Evolutionary conservation across 2,113 vertebrate species (phyloP).

Genomic region (Pomatorhinus ruficollis): DNA sequence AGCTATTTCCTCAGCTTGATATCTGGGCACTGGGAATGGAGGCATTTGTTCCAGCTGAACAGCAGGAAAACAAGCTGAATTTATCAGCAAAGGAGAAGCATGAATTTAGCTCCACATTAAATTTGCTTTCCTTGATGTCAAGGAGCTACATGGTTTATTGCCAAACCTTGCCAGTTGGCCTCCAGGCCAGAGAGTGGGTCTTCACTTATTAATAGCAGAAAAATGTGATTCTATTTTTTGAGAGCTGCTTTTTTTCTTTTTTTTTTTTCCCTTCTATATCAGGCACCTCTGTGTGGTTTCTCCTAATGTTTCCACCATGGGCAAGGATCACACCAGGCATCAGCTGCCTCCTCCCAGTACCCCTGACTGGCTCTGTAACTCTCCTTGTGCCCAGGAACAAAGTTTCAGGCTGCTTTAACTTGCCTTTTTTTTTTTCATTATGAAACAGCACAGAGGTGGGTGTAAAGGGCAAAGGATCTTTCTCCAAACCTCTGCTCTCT

Average conservation of each 20-base stretch:
- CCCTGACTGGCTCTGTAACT: not conserved
- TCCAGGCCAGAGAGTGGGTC: not conserved
- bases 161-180: not conserved
- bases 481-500: not conserved
- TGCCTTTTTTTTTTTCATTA: not conserved
- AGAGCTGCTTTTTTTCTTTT: not conserved
- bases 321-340: not conserved
- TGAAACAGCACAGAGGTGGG: not conserved
- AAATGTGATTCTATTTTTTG: not conserved
- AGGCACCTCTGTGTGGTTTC: not conserved
- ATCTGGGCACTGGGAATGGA: not conserved
- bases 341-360: not conserved
- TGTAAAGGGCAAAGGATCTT: not conserved
- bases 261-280: rapidly evolving
- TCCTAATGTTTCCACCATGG: not conserved
- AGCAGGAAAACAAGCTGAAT: slow-evolving; percentile 12
- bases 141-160: not conserved
- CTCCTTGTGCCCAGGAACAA: not conserved
- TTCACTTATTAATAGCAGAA: not conserved
- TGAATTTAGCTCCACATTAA: not conserved
- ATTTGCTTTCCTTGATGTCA: slow-evolving; percentile 14
- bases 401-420: not conserved
- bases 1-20: not conserved
- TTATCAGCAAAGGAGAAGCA: slow-evolving; percentile 3
- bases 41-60: slow-evolving; percentile 37